These are phyloP conservation scores for Mus spicilegus DNA, from an alignment of 2,113 vertebrate genomes.

Conservation along the genomic window DNA sequence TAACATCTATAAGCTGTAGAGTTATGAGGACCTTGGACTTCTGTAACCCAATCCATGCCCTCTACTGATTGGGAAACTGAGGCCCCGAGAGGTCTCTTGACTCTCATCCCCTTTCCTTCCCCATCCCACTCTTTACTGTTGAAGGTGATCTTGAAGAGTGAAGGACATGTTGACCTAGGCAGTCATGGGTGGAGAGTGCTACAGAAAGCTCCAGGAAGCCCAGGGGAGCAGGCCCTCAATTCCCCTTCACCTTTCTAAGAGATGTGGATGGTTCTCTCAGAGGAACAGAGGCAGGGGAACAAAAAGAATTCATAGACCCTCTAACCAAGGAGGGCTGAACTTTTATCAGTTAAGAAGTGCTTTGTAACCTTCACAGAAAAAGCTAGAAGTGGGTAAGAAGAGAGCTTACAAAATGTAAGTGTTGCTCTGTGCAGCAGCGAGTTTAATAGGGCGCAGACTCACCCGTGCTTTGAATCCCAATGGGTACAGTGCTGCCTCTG, in stretches of 20 bases:
- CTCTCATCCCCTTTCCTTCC: background rate
- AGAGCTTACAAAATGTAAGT: background rate
- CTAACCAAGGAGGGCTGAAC: background rate
- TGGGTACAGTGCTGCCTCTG: background rate
- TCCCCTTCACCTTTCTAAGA: background rate
- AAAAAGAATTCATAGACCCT: background rate
- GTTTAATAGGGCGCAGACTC: background rate
- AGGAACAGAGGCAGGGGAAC: background rate
- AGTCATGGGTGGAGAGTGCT: background rate
- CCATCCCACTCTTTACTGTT: background rate
- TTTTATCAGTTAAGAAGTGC: slow-evolving; percentile 10
- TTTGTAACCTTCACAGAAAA: background rate
- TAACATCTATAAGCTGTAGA: slow-evolving; percentile 42
- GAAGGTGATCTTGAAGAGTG: slow-evolving; percentile 19
- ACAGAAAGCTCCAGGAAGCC: background rate
- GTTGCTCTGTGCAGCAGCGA: background rate
- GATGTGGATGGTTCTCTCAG: background rate
- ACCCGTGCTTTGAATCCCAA: slow-evolving; percentile 35
- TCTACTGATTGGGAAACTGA: background rate
- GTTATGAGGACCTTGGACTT: background rate
- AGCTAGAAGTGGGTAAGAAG: background rate
- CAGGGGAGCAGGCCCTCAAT: background rate
- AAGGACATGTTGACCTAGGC: background rate
- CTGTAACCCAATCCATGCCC: background rate
- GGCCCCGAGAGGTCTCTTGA: background rate